These are phyloP conservation scores for Excalfactoria chinensis DNA, from an alignment of 2,113 vertebrate genomes.

Conservation along the genomic window DNA sequence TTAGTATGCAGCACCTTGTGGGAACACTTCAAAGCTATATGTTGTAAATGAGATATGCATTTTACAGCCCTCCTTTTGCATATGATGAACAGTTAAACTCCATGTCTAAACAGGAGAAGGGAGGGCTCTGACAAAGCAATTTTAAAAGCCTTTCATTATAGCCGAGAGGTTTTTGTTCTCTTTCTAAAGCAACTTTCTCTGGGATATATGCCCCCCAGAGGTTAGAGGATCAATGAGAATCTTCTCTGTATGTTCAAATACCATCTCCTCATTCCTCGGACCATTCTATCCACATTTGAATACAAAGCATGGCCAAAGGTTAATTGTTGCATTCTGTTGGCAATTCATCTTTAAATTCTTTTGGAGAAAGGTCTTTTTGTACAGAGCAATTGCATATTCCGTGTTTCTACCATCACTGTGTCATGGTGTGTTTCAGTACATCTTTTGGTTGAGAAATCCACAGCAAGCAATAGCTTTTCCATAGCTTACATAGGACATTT, in stretches of 20 bases:
- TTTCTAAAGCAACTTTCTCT: not conserved
- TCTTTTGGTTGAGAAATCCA: not conserved
- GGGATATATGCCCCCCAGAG: not conserved
- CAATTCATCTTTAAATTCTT: not conserved
- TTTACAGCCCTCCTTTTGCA: not conserved
- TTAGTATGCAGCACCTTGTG: not conserved
- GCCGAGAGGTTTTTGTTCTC: not conserved
- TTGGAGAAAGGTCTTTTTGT: not conserved
- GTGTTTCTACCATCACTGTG: not conserved
- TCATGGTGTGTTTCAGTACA: not conserved
- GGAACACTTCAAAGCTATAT: not conserved
- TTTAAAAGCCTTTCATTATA: not conserved
- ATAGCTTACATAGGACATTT: not conserved
- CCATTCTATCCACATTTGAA: not conserved
- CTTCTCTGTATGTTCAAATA: not conserved
- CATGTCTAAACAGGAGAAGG: not conserved
- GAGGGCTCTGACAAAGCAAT: not conserved
- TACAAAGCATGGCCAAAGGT: not conserved
- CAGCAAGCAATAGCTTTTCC: not conserved
- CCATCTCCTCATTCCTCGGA: not conserved
- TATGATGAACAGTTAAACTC: not conserved
- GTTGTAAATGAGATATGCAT: not conserved
- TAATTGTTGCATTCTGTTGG: not conserved
- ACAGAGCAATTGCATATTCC: not conserved
- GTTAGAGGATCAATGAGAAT: not conserved